Conservation (phyloP, 2,113 vertebrate genomes). For the Callithrix jacchus region DNA sequence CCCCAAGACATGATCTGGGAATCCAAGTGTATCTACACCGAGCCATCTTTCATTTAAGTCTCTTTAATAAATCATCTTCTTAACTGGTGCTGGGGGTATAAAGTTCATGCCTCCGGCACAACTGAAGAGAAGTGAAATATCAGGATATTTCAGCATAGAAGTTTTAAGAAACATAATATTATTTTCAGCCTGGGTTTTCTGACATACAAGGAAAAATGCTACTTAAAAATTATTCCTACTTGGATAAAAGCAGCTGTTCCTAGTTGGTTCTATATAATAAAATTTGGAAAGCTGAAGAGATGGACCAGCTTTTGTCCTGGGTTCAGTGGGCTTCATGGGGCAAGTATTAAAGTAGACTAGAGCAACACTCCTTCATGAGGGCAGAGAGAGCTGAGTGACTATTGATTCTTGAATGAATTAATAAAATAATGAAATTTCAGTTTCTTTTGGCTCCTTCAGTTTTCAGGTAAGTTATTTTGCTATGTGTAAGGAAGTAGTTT, state of each 20-base stretch:
- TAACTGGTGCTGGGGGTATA: conserved; percentile 63
- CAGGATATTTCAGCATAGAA: conserved; percentile 12
- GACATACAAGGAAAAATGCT: conserved; percentile 22
- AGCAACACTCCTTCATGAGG: not conserved
- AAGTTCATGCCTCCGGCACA: conserved; percentile 68
- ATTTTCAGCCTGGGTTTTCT: conserved; percentile 65
- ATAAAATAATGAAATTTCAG: not conserved
- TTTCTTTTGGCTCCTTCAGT: not conserved
- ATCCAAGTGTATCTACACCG: conserved; percentile 67
- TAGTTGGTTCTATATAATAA: conserved; percentile 24
- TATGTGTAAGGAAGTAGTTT: not conserved
- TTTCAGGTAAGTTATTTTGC: not conserved
- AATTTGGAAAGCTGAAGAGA: conserved; percentile 24
- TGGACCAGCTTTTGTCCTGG: not conserved
- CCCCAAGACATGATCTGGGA: conserved; percentile 65
- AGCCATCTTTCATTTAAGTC: conserved; percentile 72
- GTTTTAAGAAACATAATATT: conserved; percentile 64
- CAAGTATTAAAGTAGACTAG: not conserved
- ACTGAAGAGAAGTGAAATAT: conserved; percentile 45
- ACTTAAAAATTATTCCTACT: conserved; percentile 39
- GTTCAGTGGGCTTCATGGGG: not conserved
- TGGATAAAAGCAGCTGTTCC: conserved; percentile 21
- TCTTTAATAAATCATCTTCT: conserved; percentile 73
- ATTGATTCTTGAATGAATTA: conserved; percentile 1
- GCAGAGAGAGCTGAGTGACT: not conserved